A percentile compares a stretch with the other conserved stretches of the same genome.
Conservation (phyloP, 2,113 vertebrate species). For the Crotophaga sulcirostris region DNA sequence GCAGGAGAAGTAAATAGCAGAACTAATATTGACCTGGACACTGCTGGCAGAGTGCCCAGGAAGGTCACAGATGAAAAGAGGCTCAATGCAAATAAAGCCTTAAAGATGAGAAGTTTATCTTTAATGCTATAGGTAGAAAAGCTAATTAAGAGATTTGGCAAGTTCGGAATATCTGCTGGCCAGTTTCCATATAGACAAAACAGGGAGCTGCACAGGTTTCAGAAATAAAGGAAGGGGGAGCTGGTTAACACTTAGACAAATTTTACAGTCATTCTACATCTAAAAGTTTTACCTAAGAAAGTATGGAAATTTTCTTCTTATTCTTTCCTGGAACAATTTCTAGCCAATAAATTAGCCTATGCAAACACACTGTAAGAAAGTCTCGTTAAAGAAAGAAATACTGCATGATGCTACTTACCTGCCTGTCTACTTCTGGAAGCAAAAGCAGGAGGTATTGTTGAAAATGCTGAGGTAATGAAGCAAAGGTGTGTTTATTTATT, state of each 20-base stretch:
- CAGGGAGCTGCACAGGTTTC: background rate
- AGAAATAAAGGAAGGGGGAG: background rate
- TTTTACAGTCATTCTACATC: background rate
- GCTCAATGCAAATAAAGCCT: background rate
- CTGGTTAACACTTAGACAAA: background rate
- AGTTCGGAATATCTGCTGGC: background rate
- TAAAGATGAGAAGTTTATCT: background rate
- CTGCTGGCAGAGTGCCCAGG: background rate
- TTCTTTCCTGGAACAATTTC: background rate
- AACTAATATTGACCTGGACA: background rate
- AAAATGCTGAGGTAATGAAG: slow-evolving; percentile 87
- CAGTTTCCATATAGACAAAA: background rate
- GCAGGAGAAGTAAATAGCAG: background rate
- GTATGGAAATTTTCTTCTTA: background rate
- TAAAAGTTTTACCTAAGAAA: background rate
- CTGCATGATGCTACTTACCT: slow-evolving; percentile 76
- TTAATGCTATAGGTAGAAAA: background rate
- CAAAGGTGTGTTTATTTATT: slow-evolving; percentile 90
- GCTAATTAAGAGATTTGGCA: background rate
- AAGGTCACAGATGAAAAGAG: background rate
- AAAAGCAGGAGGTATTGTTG: slow-evolving; percentile 88
- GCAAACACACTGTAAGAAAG: background rate
- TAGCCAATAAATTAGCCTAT: background rate
- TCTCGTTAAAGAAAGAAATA: slow-evolving; percentile 9
- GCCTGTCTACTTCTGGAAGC: slow-evolving; percentile 87